Base-by-base conservation (phyloP, 2,797 vertebrate species). In the Peromyscus attwateri region DNA sequence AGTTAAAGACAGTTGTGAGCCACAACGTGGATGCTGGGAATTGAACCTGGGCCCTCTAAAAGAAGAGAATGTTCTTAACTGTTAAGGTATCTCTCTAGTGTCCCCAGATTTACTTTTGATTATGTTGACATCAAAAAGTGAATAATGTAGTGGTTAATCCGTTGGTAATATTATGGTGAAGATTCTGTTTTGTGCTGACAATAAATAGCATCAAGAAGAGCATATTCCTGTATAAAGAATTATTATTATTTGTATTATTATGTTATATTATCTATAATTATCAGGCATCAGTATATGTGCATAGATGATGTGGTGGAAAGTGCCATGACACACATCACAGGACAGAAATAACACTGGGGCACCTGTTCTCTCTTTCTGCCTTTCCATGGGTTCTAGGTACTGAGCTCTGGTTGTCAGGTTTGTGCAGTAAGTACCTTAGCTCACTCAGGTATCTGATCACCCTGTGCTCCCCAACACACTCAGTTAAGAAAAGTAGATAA, bases 331-430 rank as follows among this genome's bases (percentile, higher is more conserved):
- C 55, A 82, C 13, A 62, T 29, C 55, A 40, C 7, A 40, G 23
- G 37, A 29, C 37, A 82, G 13, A 62, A 13, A 29, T 62, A 62
- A 16, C 13, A 40, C 0, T 17, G 25, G 37, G 25, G 1, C 21
- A 62, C 14, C n/a, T 0, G 1, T 13, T 57, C 10, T n/a, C n/a
- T 40, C 11, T 16, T 49, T 40, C 3, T 17, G 7, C 6, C 3
- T 29, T 71, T 60, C 40, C 6, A 27, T n/a, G 6, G 8, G 37
- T 43, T 64, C 71, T 43, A 75, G 37, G 43, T 11, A 25, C 17
- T 23, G 71, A 75, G 23, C 23, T 43, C 25, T 43, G 14, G 1
- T 10, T 43, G 25, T 21, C 37, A 62, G 37, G 60, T 3, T 64
- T 43, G 16, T 6, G 3, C 4, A 62, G 11, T 2, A 82, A 16